Percentiles rank a stretch among this genome's conserved stretches.
Evolutionary conservation across 1,140 invertebrate species (phyloP).

Genomic region (Trichonephila inaurata): DNA sequence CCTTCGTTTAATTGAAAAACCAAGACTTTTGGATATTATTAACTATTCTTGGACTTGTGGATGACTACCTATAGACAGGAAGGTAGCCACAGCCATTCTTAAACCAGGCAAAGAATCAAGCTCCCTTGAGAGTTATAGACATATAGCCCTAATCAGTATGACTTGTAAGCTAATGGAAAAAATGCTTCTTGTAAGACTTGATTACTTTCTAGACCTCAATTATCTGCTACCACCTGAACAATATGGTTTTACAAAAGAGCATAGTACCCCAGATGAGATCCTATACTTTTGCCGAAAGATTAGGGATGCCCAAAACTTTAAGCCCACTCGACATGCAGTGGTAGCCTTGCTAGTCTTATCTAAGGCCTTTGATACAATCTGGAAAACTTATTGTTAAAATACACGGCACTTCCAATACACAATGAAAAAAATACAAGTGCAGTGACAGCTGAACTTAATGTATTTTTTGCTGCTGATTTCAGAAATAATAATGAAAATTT

Average conservation of each 20-base stretch:
- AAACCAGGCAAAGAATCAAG: slow-evolving; percentile 1
- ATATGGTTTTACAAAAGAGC: not conserved
- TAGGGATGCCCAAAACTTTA: not conserved
- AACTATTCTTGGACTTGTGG: not conserved
- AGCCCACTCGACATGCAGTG: slow-evolving; percentile 45
- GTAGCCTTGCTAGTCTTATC: not conserved
- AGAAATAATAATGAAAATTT: too few species aligned
- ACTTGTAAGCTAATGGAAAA: slow-evolving; percentile 38
- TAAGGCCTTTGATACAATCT: not conserved
- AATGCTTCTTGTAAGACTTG: not conserved
- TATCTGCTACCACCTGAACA: not conserved
- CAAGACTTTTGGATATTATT: slow-evolving; percentile 16
- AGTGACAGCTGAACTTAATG: too few species aligned
- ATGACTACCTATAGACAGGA: not conserved
- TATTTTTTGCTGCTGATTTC: too few species aligned
- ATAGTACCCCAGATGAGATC: not conserved
- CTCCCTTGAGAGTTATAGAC: not conserved
- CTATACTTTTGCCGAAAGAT: not conserved
- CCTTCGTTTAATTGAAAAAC: not conserved
- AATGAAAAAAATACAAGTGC: too few species aligned
- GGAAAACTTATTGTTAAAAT: slow-evolving; percentile 8
- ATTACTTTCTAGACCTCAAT: slow-evolving; percentile 37
- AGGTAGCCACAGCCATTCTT: not conserved
- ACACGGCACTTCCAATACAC: not conserved
- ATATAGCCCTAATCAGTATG: not conserved